Evolutionary conservation across 1,140 invertebrate species (phyloP).

Genomic region (Calosoma granatense): DNA sequence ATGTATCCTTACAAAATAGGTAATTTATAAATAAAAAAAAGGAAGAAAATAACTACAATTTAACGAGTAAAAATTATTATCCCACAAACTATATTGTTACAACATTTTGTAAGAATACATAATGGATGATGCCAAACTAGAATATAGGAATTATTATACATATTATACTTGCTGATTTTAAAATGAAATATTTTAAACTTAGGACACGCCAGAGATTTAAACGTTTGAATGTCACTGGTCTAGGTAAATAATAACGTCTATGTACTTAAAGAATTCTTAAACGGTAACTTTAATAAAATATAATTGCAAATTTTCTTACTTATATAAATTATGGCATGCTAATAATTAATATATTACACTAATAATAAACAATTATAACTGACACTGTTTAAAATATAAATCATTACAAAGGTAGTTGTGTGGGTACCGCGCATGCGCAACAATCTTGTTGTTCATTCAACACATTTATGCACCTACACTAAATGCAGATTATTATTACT

Average conservation of each 20-base stretch:
- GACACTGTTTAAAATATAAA: neutral
- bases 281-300: neutral
- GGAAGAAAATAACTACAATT: neutral
- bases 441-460: too few species aligned
- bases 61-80: neutral
- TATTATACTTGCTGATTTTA: neutral
- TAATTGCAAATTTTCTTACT: conserved; percentile 7
- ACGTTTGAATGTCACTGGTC: conserved; percentile 4
- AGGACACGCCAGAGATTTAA: neutral
- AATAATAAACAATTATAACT: conserved; percentile 8
- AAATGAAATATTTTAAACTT: conserved; percentile 2
- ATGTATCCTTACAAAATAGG: neutral
- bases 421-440: too few species aligned
- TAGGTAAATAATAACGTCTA: neutral
- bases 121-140: neutral
- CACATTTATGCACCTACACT: neutral
- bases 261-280: conserved; percentile 5
- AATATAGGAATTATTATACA: neutral
- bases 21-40: neutral
- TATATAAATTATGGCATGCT: conserved; percentile 1
- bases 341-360: conserved; percentile 3
- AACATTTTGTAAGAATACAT: conserved; percentile 5
- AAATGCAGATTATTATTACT: neutral
- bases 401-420: neutral
- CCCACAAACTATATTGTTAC: conserved; percentile 2